Base-by-base conservation (phyloP, 2,113 vertebrate species). In the Albula goreensis region DNA sequence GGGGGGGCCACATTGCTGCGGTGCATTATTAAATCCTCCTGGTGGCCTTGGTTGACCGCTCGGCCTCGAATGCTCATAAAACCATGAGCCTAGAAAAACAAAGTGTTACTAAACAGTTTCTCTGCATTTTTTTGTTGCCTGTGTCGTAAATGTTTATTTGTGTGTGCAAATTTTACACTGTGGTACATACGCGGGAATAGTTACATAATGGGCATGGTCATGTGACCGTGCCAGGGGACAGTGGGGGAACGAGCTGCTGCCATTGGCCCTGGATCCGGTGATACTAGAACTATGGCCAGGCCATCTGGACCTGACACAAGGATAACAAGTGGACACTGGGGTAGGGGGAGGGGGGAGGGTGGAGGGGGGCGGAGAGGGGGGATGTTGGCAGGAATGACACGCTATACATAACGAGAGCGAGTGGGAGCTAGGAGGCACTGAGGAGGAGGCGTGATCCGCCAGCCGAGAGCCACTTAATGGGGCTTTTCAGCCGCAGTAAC, bases 291-390 rank as follows among this genome's bases (percentile, higher is more conserved):
- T 70, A 7, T 49, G 80, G 86, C 70, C 70, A 53, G 84, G 81
- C 88, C 84, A 82, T 88, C 88, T 87, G 88, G 88, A 90, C 70
- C 70, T 80, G 50, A 88, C 82, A 87, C 88, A 89, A 50, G 86
- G 79, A 89, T 89, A 84, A 89, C 90, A 89, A 63, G 82, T 10
- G 31, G 66, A 86, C 52, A 60, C 88, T 85, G 88, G 25, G 86
- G 81, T 56, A 60, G 86, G 83, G 87, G 12, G 86, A 41, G 31
- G 31, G 88, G 25, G 86, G 81, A 51, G 60, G 86, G 83, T 86
- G 12, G 86, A 41, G 31, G 31, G 31, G 31, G 31, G 31, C 31
- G 31, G 31, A 41, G 31, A 41, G 31, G 31, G 31, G 31, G 31
- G 31, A 1, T 52, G 81, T 77, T 81, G 50, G 79, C 88, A 90